A percentile compares a stretch with the other conserved stretches of the same genome.
phyloP scores from a whole-genome alignment of 2,113 vertebrate genomes.

The Prochilodus magdalenae region DNA sequence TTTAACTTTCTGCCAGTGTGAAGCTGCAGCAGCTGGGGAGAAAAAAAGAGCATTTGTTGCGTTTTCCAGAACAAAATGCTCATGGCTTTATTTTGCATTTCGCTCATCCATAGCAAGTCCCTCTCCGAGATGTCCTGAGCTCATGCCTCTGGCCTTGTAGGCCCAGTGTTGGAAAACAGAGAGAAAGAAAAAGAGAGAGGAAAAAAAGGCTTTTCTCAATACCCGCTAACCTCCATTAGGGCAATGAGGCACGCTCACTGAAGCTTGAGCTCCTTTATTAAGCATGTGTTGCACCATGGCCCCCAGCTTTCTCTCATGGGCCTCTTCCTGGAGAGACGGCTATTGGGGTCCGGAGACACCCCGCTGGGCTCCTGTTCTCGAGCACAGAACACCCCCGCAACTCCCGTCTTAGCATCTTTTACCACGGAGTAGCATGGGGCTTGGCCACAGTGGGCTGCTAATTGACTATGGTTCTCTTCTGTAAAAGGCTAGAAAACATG shows the following conservation, averaged over 20 bases:
- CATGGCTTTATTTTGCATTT: conserved; percentile 62
- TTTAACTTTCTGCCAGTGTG: conserved; percentile 36
- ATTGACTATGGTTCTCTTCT: conserved; percentile 60
- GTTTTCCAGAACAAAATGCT: conserved; percentile 60
- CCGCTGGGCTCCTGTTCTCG: conserved; percentile 73
- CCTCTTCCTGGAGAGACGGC: conserved; percentile 69
- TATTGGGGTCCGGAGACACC: conserved; percentile 69
- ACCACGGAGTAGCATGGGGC: conserved; percentile 74
- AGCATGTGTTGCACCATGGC: conserved; percentile 75
- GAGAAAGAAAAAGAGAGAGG: conserved; percentile 6
- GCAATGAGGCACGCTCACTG: conserved; percentile 68
- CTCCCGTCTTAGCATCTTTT: conserved; percentile 74
- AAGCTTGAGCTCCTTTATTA: conserved; percentile 74
- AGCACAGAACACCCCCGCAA: conserved; percentile 56
- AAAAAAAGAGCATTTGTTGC: conserved; percentile 60
- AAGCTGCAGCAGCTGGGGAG: conserved; percentile 2
- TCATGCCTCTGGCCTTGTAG: neutral
- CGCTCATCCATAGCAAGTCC: conserved; percentile 29
- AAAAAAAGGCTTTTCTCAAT: conserved; percentile 32
- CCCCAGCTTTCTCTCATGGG: conserved; percentile 72
- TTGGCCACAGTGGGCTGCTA: conserved; percentile 63
- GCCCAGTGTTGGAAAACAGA: conserved; percentile 1
- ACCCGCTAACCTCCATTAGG: conserved; percentile 55
- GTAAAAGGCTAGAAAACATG: conserved; percentile 66
- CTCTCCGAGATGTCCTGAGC: conserved; percentile 6